phyloP scores from a whole-genome alignment of 1,140 invertebrate genomes.

The Eumeta japonica region DNA sequence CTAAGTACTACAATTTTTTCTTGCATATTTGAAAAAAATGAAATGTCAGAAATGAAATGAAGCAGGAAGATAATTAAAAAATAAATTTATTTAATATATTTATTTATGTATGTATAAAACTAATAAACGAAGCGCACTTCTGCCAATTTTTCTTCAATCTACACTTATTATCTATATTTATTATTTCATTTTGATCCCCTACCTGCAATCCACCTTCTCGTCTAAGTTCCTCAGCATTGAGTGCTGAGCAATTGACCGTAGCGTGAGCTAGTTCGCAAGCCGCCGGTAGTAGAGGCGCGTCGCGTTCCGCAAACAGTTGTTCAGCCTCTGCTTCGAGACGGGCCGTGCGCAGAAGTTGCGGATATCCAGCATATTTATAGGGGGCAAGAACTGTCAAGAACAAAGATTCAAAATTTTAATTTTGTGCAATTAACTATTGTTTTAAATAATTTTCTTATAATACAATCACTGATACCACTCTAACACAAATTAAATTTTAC shows the following conservation, averaged over 20 bases:
- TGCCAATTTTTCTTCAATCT: too few relatives aligned
- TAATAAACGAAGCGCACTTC: too few relatives aligned
- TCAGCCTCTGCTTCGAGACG: slow-evolving; percentile 91
- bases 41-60: too few relatives aligned
- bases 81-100: too few relatives aligned
- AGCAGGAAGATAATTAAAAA: too few relatives aligned
- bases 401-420: neutral
- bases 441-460: neutral
- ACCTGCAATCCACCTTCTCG: slow-evolving; percentile 90
- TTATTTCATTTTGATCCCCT: too few relatives aligned
- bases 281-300: slow-evolving; percentile 80
- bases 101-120: too few relatives aligned
- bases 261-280: slow-evolving; percentile 95
- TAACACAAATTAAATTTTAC: too few relatives aligned
- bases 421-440: neutral
- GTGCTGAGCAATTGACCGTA: slow-evolving; percentile 92
- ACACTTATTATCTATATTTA: too few relatives aligned
- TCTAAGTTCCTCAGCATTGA: slow-evolving; percentile 96
- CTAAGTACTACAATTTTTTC: too few relatives aligned
- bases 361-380: slow-evolving; percentile 99
- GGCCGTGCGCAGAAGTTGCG: slow-evolving; percentile 95
- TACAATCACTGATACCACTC: neutral
- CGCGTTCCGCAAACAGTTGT: slow-evolving; percentile 77
- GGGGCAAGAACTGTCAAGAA: slow-evolving; percentile 77
- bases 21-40: too few relatives aligned